A percentile compares a stretch with the other conserved stretches of the same genome.
phyloP scores from a whole-genome alignment of 2,113 vertebrate genomes.

The Emydocephalus ijimae region DNA sequence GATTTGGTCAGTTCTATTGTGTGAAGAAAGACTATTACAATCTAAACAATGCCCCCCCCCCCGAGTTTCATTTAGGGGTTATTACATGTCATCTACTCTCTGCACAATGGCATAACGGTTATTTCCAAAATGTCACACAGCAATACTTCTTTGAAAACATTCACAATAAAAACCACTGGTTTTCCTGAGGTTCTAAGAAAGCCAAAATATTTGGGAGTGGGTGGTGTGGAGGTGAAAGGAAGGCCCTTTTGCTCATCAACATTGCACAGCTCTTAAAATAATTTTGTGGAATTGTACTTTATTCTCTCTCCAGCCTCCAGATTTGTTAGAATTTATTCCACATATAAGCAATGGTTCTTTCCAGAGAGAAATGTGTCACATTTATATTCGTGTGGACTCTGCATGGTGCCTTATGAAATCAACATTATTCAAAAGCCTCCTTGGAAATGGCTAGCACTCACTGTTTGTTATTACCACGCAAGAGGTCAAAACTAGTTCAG shows the following conservation, averaged over 20 bases:
- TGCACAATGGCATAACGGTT: background rate
- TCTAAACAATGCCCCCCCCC: background rate
- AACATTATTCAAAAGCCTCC: background rate
- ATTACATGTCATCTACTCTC: background rate
- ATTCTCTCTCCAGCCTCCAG: background rate
- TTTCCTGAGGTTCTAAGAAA: background rate
- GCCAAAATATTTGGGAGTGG: background rate
- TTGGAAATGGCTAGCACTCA: background rate
- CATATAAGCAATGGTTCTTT: background rate
- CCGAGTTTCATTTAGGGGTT: background rate
- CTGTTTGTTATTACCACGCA: slow-evolving; percentile 1
- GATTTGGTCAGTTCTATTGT: background rate
- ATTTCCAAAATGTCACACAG: background rate
- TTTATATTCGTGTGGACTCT: background rate
- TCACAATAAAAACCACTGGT: background rate
- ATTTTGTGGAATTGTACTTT: background rate
- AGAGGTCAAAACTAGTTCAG: slow-evolving; percentile 12
- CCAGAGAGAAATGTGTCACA: background rate
- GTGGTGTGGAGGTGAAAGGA: background rate
- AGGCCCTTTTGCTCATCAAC: background rate
- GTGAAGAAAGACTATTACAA: background rate
- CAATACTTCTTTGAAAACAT: background rate
- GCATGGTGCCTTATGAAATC: background rate
- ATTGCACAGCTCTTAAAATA: background rate
- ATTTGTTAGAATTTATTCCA: background rate